These are phyloP conservation scores for Melanargia galathea DNA, from an alignment of 2,888 invertebrate species.

Conservation along the genomic window DNA sequence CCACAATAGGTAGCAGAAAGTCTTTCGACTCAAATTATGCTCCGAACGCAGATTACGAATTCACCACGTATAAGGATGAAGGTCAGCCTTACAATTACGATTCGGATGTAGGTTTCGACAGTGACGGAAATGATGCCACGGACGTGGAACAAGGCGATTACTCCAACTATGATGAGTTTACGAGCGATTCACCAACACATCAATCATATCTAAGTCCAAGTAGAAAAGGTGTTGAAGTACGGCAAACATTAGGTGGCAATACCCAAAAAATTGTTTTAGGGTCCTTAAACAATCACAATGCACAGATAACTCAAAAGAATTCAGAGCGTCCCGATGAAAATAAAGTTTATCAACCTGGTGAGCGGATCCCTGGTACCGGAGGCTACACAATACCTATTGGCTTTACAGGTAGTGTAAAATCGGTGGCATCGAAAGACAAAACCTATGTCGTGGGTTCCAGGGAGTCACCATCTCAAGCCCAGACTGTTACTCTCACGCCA, in stretches of 20 bases:
- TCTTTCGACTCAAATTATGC: slow-evolving; percentile 62
- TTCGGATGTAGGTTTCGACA: slow-evolving; percentile 62
- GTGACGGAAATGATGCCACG: slow-evolving; percentile 68
- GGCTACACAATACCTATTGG: slow-evolving; percentile 86
- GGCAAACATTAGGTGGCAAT: slow-evolving; percentile 78
- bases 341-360: slow-evolving; percentile 84
- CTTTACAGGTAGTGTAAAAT: slow-evolving; percentile 85
- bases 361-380: slow-evolving; percentile 85
- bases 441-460: slow-evolving; percentile 82
- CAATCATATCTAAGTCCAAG: slow-evolving; percentile 61
- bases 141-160: slow-evolving; percentile 81
- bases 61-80: slow-evolving; percentile 67
- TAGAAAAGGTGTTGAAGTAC: slow-evolving; percentile 66
- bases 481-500: slow-evolving; percentile 82
- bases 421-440: slow-evolving; percentile 83
- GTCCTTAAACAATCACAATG: slow-evolving; percentile 81
- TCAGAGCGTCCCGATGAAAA: slow-evolving; percentile 78
- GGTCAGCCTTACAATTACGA: slow-evolving; percentile 67
- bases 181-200: slow-evolving; percentile 62
- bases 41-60: slow-evolving; percentile 60
- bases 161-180: slow-evolving; percentile 83
- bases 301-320: slow-evolving; percentile 83
- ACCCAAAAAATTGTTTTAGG: slow-evolving; percentile 85
- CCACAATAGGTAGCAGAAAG: slow-evolving; percentile 59
- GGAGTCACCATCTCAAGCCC: slow-evolving; percentile 85